phyloP scores from a whole-genome alignment of 2,797 vertebrate genomes.

The Valencia hispanica region DNA sequence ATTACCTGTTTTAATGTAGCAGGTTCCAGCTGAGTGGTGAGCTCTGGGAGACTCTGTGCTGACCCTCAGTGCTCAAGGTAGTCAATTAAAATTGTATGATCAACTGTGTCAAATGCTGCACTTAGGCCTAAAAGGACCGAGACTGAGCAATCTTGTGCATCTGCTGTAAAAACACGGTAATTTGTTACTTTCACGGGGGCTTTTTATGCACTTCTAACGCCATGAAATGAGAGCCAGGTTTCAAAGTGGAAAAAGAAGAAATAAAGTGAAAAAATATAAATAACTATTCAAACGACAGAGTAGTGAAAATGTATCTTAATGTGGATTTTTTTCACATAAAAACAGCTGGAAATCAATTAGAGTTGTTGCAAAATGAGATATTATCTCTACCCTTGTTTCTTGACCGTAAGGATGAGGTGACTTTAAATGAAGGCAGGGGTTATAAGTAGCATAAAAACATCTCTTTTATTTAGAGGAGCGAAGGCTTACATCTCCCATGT shows the following conservation, averaged over 20 bases:
- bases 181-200: conserved; percentile 24
- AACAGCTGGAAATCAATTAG: background rate
- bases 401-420: conserved; percentile 35
- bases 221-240: conserved; percentile 6
- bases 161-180: conserved; percentile 35
- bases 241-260: background rate
- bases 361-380: background rate
- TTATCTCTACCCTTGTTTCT: conserved; percentile 25
- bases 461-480: conserved; percentile 63
- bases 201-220: background rate
- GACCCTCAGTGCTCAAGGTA: conserved; percentile 54
- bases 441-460: conserved; percentile 43
- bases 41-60: conserved; percentile 22
- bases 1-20: conserved; percentile 19
- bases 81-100: conserved; percentile 67
- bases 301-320: conserved; percentile 4
- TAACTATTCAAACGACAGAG: background rate
- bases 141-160: conserved; percentile 38
- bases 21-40: conserved; percentile 15
- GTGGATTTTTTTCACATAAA: background rate
- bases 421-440: conserved; percentile 33
- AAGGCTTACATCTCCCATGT: conserved; percentile 50
- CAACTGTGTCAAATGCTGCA: conserved; percentile 58
- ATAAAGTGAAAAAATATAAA: background rate
- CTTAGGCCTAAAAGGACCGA: conserved; percentile 55